A percentile compares a stretch with the other conserved stretches of the same genome.
phyloP scores from a whole-genome alignment of 1,140 invertebrate genomes.

The Drosophila simulans region DNA sequence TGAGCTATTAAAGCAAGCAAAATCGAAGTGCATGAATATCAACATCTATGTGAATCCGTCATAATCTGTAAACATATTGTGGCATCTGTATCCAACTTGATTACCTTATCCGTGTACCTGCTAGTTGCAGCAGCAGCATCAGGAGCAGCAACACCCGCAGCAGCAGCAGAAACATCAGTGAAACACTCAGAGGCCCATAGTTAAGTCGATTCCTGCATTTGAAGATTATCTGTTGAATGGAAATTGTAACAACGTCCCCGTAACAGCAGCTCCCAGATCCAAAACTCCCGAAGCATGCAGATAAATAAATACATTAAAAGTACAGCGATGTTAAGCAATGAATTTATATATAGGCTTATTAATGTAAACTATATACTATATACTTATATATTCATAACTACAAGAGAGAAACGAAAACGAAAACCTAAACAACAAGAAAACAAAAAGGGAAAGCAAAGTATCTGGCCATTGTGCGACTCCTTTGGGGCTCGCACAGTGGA shows the following conservation, averaged over 20 bases:
- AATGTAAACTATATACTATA: slow-evolving; percentile 75
- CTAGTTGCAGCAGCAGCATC: slow-evolving; percentile 20
- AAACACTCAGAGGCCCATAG: slow-evolving; percentile 1
- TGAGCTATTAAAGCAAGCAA: slow-evolving; percentile 5
- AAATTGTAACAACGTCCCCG: background rate
- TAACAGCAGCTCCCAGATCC: slow-evolving; percentile 4
- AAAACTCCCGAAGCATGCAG: slow-evolving; percentile 10
- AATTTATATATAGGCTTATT: slow-evolving; percentile 78
- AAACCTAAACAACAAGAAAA: slow-evolving; percentile 15
- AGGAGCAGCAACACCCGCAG: background rate
- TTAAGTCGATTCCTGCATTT: slow-evolving; percentile 25
- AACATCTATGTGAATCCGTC: slow-evolving; percentile 19
- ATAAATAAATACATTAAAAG: slow-evolving; percentile 42
- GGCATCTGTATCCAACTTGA: slow-evolving; percentile 36
- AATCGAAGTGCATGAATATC: slow-evolving; percentile 9
- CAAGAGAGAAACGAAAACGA: slow-evolving; percentile 32
- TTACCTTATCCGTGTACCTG: slow-evolving; percentile 35
- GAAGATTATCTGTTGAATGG: slow-evolving; percentile 10
- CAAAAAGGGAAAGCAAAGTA: slow-evolving; percentile 13
- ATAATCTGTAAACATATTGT: slow-evolving; percentile 29
- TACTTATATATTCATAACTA: slow-evolving; percentile 62
- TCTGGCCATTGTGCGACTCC: background rate
- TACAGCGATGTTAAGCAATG: slow-evolving; percentile 77
- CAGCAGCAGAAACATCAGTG: too few relatives aligned
- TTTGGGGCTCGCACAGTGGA: background rate